A percentile compares a stretch with the other conserved stretches of the same genome.
These are phyloP conservation scores for Lordiphosa clarofinis DNA, from an alignment of 1,140 invertebrate species.

Conservation along the genomic window DNA sequence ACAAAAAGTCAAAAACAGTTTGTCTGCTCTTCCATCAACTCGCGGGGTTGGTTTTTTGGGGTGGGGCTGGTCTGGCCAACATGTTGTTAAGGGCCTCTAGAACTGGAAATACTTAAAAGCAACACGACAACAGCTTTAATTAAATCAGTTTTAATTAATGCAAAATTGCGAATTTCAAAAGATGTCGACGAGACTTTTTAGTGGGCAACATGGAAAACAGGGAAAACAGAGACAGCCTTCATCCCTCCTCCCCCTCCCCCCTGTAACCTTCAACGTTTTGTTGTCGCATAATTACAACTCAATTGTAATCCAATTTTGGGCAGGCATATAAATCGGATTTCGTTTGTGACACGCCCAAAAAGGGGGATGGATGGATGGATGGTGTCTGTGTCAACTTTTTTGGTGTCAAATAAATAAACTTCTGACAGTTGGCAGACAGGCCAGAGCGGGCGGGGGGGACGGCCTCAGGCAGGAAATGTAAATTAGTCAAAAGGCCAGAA, in stretches of 20 bases:
- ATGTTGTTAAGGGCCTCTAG: no score
- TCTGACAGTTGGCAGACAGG: conserved; percentile 70
- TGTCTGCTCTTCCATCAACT: no score
- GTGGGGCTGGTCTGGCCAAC: no score
- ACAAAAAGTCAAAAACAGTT: no score
- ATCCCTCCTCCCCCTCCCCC: background rate
- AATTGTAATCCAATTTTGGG: conserved; percentile 75
- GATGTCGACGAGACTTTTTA: conserved; percentile 31
- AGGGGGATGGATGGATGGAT: background rate
- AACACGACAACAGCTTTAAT: conserved; percentile 60
- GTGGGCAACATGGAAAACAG: conserved; percentile 12
- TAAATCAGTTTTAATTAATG: conserved; percentile 78
- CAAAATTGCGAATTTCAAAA: conserved; percentile 74
- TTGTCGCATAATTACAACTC: conserved; percentile 77
- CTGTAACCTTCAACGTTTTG: conserved; percentile 36
- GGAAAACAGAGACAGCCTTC: conserved; percentile 32
- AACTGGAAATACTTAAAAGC: conserved; percentile 54
- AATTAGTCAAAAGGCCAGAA: conserved; percentile 24
- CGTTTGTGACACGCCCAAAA: conserved; percentile 36
- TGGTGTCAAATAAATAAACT: conserved; percentile 75
- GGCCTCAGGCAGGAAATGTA: conserved; percentile 44
- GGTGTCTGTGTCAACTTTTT: conserved; percentile 74
- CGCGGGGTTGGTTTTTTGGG: no score
- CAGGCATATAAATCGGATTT: conserved; percentile 71
- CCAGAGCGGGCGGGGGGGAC: background rate